Percentiles rank a stretch among this genome's conserved stretches.
These are phyloP conservation scores for Rhabdomys dilectus DNA, from an alignment of 2,113 vertebrate species.

Conservation along the genomic window DNA sequence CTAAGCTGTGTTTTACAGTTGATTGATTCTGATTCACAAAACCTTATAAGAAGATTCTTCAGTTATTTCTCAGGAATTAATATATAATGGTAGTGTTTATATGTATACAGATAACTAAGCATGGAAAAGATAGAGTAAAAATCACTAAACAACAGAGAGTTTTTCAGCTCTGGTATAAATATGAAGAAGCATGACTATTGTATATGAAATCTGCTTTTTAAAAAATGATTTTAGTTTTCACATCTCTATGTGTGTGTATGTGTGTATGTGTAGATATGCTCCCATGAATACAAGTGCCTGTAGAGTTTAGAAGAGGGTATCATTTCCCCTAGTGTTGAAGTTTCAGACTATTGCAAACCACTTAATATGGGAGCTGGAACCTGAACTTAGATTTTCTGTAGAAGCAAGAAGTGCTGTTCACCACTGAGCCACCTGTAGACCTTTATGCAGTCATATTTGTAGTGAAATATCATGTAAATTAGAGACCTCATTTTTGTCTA, in stretches of 20 bases:
- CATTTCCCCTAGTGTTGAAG: too few relatives aligned
- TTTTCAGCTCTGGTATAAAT: background rate
- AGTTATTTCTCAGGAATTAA: background rate
- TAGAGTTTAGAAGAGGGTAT: background rate
- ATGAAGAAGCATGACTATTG: background rate
- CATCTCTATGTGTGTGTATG: background rate
- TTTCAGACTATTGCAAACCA: background rate
- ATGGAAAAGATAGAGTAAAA: background rate
- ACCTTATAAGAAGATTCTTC: background rate
- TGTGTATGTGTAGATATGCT: background rate
- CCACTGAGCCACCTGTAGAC: background rate
- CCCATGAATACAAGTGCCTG: background rate
- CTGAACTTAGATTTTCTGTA: background rate
- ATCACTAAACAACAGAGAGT: background rate
- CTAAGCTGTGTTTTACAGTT: too few relatives aligned
- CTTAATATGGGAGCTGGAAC: too few relatives aligned
- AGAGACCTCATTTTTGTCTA: background rate
- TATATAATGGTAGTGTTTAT: background rate
- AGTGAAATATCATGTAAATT: background rate
- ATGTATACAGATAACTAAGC: background rate
- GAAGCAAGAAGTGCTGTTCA: rapidly evolving
- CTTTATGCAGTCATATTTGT: background rate
- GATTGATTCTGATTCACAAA: background rate
- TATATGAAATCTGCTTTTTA: background rate
- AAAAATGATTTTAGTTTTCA: too few relatives aligned